A percentile compares a stretch with the other conserved stretches of the same genome.
These are phyloP conservation scores for Cyphomyrus discorhynchus DNA, from an alignment of 2,113 vertebrate species.

Conservation along the genomic window DNA sequence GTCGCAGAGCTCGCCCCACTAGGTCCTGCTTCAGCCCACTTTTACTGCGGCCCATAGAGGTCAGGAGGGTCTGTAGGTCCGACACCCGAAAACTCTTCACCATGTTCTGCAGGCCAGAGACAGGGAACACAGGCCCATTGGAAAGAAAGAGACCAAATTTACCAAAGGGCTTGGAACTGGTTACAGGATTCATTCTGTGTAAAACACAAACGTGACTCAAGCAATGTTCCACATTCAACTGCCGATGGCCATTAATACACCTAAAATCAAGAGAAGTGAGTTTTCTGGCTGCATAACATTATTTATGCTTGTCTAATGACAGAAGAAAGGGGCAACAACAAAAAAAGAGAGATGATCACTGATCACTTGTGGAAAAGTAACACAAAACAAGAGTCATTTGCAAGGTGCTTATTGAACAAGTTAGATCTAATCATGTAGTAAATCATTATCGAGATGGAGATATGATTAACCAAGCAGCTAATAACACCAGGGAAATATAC, in stretches of 20 bases:
- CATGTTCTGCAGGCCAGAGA: slow-evolving; percentile 63
- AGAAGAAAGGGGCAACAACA: neutral
- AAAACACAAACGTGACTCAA: neutral
- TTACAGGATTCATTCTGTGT: neutral
- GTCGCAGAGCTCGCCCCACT: slow-evolving; percentile 65
- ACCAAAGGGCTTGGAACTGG: neutral
- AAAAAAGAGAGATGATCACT: neutral
- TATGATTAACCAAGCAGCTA: neutral
- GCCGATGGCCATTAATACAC: neutral
- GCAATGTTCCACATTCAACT: neutral
- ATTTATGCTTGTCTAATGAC: neutral
- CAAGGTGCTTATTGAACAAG: neutral
- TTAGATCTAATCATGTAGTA: neutral
- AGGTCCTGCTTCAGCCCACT: slow-evolving; percentile 79
- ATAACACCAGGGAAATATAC: neutral
- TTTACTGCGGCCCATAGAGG: slow-evolving; percentile 74
- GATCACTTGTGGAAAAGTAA: neutral
- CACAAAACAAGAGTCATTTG: neutral
- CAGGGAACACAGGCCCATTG: slow-evolving; percentile 8
- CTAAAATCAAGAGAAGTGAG: neutral
- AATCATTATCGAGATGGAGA: neutral
- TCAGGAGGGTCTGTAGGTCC: slow-evolving; percentile 77
- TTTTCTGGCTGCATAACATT: neutral
- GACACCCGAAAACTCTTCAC: slow-evolving; percentile 79
- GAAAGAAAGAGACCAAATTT: slow-evolving; percentile 29